Evolutionary conservation across 1,140 invertebrate species (phyloP).

Genomic region (Bombus cullumanus): DNA sequence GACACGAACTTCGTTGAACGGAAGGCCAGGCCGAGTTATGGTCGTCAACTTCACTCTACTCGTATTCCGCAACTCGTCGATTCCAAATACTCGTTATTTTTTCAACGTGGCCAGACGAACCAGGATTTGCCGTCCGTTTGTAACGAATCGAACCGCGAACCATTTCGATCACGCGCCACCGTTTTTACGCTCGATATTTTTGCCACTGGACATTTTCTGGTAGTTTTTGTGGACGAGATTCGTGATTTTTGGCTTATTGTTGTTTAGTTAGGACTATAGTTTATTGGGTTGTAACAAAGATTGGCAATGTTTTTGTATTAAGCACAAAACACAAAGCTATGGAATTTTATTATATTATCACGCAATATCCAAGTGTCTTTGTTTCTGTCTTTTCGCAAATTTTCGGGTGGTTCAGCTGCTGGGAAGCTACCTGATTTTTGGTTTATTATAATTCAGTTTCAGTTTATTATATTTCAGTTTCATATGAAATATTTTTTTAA

Average conservation of each 20-base stretch:
- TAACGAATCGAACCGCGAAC: neutral
- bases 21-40: constrained; percentile 56
- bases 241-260: neutral
- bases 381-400: too few species aligned
- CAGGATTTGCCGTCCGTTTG: neutral
- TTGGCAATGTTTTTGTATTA: too few species aligned
- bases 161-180: neutral
- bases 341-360: too few species aligned
- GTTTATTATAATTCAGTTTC: too few species aligned
- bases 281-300: too few species aligned
- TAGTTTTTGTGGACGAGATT: neutral
- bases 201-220: neutral
- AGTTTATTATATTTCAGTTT: too few species aligned
- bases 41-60: constrained; percentile 14
- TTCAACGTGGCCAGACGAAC: neutral
- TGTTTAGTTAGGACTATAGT: neutral
- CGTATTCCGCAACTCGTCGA: constrained; percentile 16
- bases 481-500: too few species aligned
- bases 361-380: too few species aligned
- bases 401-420: too few species aligned
- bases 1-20: constrained; percentile 29
- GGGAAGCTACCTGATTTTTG: too few species aligned
- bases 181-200: neutral
- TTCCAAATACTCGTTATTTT: constrained; percentile 35
- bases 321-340: too few species aligned